phyloP scores from a whole-genome alignment of 2,113 vertebrate genomes.

The Engraulis encrasicolus region DNA sequence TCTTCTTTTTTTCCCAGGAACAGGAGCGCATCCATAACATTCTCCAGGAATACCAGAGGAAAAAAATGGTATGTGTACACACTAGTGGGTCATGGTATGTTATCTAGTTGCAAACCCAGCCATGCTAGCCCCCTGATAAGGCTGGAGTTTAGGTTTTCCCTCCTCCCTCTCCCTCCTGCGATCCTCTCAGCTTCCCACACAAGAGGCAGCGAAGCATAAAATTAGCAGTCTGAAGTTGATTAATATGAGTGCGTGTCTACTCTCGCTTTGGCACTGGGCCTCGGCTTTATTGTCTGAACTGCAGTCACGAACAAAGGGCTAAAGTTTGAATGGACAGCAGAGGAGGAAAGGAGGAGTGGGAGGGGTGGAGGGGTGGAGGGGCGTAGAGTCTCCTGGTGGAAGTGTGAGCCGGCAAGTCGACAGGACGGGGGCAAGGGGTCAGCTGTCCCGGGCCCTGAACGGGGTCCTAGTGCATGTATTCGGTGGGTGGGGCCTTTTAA shows the following conservation, averaged over 20 bases:
- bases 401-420: too few species aligned
- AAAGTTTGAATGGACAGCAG: not conserved
- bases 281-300: not conserved
- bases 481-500: too few species aligned
- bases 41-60: slow-evolving; percentile 90
- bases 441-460: too few species aligned
- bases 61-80: slow-evolving; percentile 90
- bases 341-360: slow-evolving; percentile 3
- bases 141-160: not conserved
- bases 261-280: not conserved
- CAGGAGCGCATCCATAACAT: slow-evolving; percentile 86
- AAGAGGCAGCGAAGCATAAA: not conserved
- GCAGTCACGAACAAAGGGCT: slow-evolving; percentile 8
- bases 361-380: not conserved
- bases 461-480: too few species aligned
- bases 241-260: not conserved
- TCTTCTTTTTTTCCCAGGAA: not conserved
- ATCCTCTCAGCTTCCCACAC: not conserved
- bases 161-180: not conserved
- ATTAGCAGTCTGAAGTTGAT: slow-evolving; percentile 3
- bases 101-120: not conserved
- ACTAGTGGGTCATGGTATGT: not conserved
- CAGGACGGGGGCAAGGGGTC: too few species aligned
- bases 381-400: not conserved
- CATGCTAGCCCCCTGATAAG: not conserved